Percentiles rank a stretch among this genome's conserved stretches.
Evolutionary conservation across 2,888 invertebrate genomes (phyloP).

Genomic region (Mesorhabditis belari): DNA sequence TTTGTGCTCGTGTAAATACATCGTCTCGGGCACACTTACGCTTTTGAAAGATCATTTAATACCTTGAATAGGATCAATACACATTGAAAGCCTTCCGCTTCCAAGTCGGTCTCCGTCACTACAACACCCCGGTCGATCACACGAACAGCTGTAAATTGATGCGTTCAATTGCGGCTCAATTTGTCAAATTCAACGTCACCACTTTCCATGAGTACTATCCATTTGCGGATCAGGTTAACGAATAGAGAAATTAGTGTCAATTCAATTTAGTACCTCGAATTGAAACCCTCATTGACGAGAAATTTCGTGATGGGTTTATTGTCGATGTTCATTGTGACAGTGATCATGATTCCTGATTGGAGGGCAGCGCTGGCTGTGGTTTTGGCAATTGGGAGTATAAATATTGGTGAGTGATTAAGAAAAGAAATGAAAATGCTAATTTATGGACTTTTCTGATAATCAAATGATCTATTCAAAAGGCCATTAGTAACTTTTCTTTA

Average conservation of each 20-base stretch:
- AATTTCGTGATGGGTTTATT: constrained; percentile 80
- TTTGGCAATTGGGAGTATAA: constrained; percentile 70
- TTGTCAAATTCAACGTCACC: constrained; percentile 67
- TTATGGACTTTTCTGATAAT: not conserved
- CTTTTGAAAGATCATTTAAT: not conserved
- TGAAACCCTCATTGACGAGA: constrained; percentile 49
- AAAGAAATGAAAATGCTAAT: not conserved
- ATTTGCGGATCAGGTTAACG: constrained; percentile 69
- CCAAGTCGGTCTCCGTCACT: constrained; percentile 49
- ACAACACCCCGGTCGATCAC: constrained; percentile 49
- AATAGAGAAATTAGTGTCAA: not conserved
- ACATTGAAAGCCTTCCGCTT: constrained; percentile 46
- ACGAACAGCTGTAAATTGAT: constrained; percentile 54
- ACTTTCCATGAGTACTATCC: constrained; percentile 93
- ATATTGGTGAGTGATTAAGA: constrained; percentile 26
- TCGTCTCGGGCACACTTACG: no score
- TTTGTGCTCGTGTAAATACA: not conserved
- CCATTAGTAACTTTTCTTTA: not conserved
- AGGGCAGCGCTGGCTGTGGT: constrained; percentile 86
- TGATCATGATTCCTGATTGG: constrained; percentile 84
- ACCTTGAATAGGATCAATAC: constrained; percentile 11
- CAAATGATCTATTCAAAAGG: no score
- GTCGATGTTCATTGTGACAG: constrained; percentile 86
- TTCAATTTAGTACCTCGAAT: constrained; percentile 39
- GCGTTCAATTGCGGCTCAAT: constrained; percentile 34